A percentile compares a stretch with the other conserved stretches of the same genome.
Conservation (phyloP, 2,797 vertebrate genomes). For the Muscicapa striata region DNA sequence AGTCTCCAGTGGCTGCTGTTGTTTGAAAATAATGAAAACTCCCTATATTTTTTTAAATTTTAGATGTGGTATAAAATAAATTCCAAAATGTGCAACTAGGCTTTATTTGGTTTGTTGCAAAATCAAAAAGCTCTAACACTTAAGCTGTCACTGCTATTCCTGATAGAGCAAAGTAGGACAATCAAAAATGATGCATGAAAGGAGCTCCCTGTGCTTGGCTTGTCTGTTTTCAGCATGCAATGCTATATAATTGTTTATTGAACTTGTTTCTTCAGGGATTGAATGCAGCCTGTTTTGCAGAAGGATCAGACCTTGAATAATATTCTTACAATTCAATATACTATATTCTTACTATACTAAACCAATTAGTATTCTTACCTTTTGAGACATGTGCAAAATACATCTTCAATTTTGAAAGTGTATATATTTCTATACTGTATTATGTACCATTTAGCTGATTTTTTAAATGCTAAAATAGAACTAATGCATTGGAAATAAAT, state of each 20-base stretch:
- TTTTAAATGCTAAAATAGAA: background rate
- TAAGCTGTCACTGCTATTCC: background rate
- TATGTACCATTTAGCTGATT: background rate
- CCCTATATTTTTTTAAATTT: conserved; percentile 5
- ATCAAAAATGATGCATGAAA: conserved; percentile 33
- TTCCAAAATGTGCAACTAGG: background rate
- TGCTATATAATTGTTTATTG: background rate
- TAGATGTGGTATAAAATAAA: background rate
- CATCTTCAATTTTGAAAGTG: background rate
- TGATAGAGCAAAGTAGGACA: conserved; percentile 54
- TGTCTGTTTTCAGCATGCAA: background rate
- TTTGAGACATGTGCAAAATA: background rate
- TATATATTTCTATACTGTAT: background rate
- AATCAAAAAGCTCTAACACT: conserved; percentile 26
- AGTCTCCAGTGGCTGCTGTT: background rate
- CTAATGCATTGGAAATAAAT: background rate
- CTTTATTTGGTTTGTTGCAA: conserved; percentile 23
- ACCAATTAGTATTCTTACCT: background rate
- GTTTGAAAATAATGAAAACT: background rate
- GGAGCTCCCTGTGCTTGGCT: background rate
- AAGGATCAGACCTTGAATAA: background rate
- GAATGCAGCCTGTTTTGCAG: background rate
- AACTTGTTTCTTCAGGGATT: background rate
- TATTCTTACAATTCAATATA: no score
- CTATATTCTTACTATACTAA: no score